Conservation (phyloP, 2,797 vertebrate species). For the Microchirus variegatus region DNA sequence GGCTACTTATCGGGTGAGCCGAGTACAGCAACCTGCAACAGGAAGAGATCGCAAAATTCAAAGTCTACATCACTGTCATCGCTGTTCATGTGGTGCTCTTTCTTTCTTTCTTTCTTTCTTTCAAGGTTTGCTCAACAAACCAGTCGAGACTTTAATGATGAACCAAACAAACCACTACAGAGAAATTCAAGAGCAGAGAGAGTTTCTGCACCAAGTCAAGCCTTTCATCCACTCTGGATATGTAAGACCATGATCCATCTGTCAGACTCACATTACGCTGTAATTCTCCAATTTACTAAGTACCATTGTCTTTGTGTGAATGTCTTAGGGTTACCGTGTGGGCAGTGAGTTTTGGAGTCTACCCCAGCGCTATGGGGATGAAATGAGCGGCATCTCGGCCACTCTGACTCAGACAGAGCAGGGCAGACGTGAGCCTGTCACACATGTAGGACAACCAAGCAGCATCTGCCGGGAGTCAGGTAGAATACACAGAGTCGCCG, state of each 20-base stretch:
- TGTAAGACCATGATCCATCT: slow-evolving; percentile 14
- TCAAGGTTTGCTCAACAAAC: slow-evolving; percentile 75
- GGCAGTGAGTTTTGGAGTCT: slow-evolving; percentile 89
- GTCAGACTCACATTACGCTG: too few species aligned
- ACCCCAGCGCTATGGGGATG: slow-evolving; percentile 85
- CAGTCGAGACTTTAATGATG: slow-evolving; percentile 86
- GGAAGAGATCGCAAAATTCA: too few species aligned
- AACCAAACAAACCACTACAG: slow-evolving; percentile 81
- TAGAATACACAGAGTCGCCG: slow-evolving; percentile 17
- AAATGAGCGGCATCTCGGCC: slow-evolving; percentile 84
- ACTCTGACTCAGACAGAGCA: slow-evolving; percentile 84
- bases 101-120: too few species aligned
- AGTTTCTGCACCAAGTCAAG: slow-evolving; percentile 79
- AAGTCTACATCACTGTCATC: too few species aligned
- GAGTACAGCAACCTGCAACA: too few species aligned
- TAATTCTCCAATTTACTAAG: too few species aligned
- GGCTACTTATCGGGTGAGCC: slow-evolving; percentile 79
- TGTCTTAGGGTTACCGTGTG: slow-evolving; percentile 60
- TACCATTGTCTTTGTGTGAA: too few species aligned
- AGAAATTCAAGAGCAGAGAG: slow-evolving; percentile 83
- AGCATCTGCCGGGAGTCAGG: slow-evolving; percentile 74
- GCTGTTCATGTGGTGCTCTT: too few species aligned
- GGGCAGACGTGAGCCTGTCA: slow-evolving; percentile 78
- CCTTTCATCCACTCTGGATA: slow-evolving; percentile 82
- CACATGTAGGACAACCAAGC: slow-evolving; percentile 79